Evolutionary conservation across 2,888 invertebrate genomes (phyloP), one percentile per base, ranked within the genome.

Genomic region (Hirtodrosophila confusa): DNA sequence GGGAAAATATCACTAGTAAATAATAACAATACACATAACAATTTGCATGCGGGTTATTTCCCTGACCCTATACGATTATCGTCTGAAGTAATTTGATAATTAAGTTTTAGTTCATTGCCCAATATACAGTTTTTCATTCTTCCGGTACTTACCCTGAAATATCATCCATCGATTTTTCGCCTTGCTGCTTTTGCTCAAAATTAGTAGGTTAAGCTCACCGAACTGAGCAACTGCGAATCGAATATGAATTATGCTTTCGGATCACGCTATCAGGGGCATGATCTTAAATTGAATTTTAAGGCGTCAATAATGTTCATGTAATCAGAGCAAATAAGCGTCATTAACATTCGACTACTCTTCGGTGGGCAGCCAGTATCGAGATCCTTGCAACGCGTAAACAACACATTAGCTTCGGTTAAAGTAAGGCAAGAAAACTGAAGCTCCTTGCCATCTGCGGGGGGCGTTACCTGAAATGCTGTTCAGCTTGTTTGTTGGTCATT

Each of bases 401-500:
- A 49, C 73, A 54, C 56, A 35, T 71, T 66, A 54, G 53, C 50
- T 9, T 8, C 23, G 11, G 4, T 3, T 23, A 6, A 23, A 36
- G 37, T 8, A 23, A 24, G 17, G 12, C 23, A 43, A 27, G n/a
- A 31, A 45, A 27, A 27, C 6, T 27, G 27, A 27, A 6, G 17
- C 37, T 12, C 39, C 43, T 31, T 36, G 27, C 35, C 31, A 7
- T 41, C 37, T 48, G 17, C 0, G 45, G 50, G 27, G 50, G 76
- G 80, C 84, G 80, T 70, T 54, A 35, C 63, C 58, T 35, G 51
- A 56, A 45, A 65, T 54, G 64, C 45, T 43, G 66, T 29, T 48
- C 66, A 78, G 71, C 71, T 71, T 57, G 78, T 65, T 77, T 67
- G 64, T 39, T 64, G 71, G 50, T 69, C 64, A 40, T 61, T 64